Conservation (phyloP, 2,113 vertebrate species). For the Myrmecophaga tridactyla region DNA sequence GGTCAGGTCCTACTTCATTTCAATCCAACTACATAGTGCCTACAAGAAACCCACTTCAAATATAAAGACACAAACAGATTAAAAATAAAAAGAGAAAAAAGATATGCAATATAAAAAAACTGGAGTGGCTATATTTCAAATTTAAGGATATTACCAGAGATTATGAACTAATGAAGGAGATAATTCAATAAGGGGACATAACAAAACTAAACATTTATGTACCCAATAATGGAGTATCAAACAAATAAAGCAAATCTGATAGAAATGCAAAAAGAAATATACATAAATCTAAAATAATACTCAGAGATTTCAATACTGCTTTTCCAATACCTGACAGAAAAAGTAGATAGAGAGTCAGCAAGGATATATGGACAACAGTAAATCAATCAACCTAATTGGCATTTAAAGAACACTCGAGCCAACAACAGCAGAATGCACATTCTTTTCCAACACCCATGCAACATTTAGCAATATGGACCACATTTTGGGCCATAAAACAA, state of each 20-base stretch:
- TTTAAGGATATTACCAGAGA: neutral
- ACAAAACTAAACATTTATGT: neutral
- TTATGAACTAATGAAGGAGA: slow-evolving; percentile 6
- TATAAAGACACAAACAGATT: too few species aligned
- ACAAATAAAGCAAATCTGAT: slow-evolving; percentile 10
- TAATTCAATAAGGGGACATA: neutral
- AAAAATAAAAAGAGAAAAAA: too few species aligned
- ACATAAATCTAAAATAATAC: neutral
- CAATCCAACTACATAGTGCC: neutral
- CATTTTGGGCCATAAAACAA: neutral
- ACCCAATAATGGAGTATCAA: neutral
- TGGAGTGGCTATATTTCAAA: neutral
- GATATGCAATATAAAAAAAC: neutral
- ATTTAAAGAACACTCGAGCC: neutral
- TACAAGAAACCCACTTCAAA: neutral
- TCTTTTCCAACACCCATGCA: neutral
- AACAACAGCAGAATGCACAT: neutral
- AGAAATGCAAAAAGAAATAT: neutral
- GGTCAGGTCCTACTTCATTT: neutral
- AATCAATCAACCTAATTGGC: neutral
- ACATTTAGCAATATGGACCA: neutral
- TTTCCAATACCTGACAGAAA: neutral
- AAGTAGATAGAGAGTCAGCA: neutral
- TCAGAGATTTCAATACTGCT: neutral
- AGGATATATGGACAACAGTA: neutral